phyloP scores from a whole-genome alignment of 2,888 invertebrate genomes.

The Dermolepida albohirtum region DNA sequence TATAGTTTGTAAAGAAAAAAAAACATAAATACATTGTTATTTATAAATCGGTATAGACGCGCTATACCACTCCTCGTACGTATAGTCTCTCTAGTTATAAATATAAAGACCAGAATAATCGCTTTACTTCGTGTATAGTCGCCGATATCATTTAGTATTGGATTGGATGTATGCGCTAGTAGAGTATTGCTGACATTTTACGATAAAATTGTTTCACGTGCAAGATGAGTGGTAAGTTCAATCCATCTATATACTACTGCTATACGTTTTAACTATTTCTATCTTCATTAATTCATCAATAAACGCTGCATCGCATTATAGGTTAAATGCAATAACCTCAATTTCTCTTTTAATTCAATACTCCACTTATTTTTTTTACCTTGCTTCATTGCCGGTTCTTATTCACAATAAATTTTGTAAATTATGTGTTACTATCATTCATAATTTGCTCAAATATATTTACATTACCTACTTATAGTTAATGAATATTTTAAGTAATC shows the following conservation, averaged over 20 bases:
- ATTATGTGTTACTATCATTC: too few relatives aligned
- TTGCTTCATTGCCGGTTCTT: too few relatives aligned
- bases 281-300: neutral
- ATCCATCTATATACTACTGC: neutral
- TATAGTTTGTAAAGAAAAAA: conserved; percentile 2
- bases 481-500: too few relatives aligned
- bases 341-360: too few relatives aligned
- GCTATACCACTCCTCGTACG: conserved; percentile 31
- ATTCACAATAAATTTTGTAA: too few relatives aligned
- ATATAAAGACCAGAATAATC: conserved; percentile 38
- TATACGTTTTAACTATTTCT: neutral
- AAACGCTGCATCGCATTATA: neutral
- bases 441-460: too few relatives aligned
- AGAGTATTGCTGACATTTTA: conserved; percentile 18
- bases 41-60: conserved; percentile 23
- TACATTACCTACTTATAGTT: too few relatives aligned
- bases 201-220: conserved; percentile 36
- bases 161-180: conserved; percentile 18
- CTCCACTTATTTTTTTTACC: too few relatives aligned
- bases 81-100: conserved; percentile 27
- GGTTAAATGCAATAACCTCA: too few relatives aligned
- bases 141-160: conserved; percentile 18
- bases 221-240: conserved; percentile 40
- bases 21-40: conserved; percentile 24
- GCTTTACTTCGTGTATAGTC: conserved; percentile 31